Percentiles rank a stretch among this genome's conserved stretches.
Conservation (phyloP, 2,797 vertebrate genomes). For the Tenualosa thibaudeaui region DNA sequence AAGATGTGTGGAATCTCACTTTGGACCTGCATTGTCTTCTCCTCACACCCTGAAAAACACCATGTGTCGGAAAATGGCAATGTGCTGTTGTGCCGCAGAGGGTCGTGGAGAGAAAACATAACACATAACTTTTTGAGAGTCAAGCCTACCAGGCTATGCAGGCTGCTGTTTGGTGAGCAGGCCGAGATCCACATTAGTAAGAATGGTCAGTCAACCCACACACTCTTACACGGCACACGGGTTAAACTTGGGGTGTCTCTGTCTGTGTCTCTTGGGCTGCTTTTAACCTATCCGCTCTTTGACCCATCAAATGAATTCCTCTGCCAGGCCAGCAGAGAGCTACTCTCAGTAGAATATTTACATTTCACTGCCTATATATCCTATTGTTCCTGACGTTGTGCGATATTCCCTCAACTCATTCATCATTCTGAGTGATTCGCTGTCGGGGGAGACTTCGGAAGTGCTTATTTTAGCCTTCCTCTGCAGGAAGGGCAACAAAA, state of each 20-base stretch:
- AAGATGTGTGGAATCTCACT: neutral
- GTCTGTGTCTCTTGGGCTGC: neutral
- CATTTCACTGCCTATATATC: slow-evolving; percentile 37
- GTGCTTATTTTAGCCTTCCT: slow-evolving; percentile 56
- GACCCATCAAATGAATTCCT: slow-evolving; percentile 12
- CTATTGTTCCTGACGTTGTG: slow-evolving; percentile 30
- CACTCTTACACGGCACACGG: neutral
- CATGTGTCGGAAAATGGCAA: neutral
- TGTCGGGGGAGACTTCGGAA: slow-evolving; percentile 58
- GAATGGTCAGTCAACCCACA: neutral
- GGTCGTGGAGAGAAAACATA: neutral
- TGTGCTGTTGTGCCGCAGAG: neutral
- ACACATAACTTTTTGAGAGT: neutral
- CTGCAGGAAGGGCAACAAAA: slow-evolving; percentile 32
- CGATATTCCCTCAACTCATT: slow-evolving; percentile 46
- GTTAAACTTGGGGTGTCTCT: neutral
- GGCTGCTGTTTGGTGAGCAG: neutral
- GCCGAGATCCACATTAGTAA: neutral
- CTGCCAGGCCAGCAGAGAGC: slow-evolving; percentile 2
- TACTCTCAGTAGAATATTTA: slow-evolving; percentile 34
- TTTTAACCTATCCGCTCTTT: neutral
- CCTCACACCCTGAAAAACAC: neutral
- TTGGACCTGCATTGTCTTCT: neutral
- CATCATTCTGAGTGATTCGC: slow-evolving; percentile 51
- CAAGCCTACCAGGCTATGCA: neutral